These are phyloP conservation scores for Teinopalpus imperialis DNA, from an alignment of 2,888 invertebrate species.

Conservation along the genomic window DNA sequence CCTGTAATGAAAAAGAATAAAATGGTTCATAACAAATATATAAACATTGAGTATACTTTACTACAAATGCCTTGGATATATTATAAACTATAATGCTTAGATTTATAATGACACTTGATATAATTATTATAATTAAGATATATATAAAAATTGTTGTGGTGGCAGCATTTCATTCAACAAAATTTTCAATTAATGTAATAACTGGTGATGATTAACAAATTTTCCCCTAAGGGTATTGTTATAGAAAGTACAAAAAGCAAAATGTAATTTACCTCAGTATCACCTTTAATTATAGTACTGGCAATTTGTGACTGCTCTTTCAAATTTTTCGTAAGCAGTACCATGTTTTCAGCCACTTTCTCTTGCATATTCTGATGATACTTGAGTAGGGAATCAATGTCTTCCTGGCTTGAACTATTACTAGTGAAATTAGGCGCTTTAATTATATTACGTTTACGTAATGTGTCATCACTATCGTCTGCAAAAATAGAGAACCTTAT, in stretches of 20 bases:
- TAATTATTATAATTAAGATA: no score
- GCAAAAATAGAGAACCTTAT: no score
- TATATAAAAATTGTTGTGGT: no score
- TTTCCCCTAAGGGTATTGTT: no score
- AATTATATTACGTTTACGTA: constrained; percentile 79
- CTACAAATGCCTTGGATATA: no score
- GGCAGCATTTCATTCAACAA: no score
- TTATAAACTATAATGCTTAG: no score
- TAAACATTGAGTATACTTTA: no score
- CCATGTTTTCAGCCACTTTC: constrained; percentile 96
- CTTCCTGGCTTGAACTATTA: constrained; percentile 80
- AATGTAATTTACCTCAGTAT: constrained; percentile 92
- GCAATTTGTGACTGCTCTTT: constrained; percentile 96
- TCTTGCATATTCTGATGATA: constrained; percentile 95
- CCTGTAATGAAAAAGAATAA: constrained; percentile 55
- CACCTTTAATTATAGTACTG: constrained; percentile 93
- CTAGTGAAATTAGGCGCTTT: constrained; percentile 75
- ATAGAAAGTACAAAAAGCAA: no score
- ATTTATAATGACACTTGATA: no score
- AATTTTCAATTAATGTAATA: no score
- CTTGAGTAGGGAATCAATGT: constrained; percentile 91
- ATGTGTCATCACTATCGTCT: constrained; percentile 67
- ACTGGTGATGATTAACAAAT: no score
- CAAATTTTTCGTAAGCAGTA: constrained; percentile 91
- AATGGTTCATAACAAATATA: background rate